Base-by-base conservation (phyloP, 1,140 invertebrate genomes). In the Maniola jurtina region DNA sequence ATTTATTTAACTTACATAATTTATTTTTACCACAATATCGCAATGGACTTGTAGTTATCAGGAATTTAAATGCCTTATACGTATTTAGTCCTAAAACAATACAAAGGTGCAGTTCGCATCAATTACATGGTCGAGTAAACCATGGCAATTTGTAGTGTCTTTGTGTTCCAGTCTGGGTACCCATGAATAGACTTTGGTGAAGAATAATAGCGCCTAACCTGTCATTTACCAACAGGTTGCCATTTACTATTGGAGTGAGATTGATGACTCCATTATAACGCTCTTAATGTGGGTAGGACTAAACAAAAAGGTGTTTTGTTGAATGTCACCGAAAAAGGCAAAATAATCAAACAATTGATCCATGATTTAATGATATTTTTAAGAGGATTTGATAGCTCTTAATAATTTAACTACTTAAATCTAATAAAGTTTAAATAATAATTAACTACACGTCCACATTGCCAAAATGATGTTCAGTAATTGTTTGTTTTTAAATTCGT, bases 61-160 rank as follows among this genome's bases (percentile, higher is more conserved):
- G 40, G 48, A 5, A 16, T n/a, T n/a, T 47, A 13, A 6, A 13
- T 52, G 10, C 0, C 0, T 5, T 34, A 55, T 34, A 11, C 13
- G 33, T 34, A 7, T 16, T 34, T 55, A 8, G 45, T 52, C 72
- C 45, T 52, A 64, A 52, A 63, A 56, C 58, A 67, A n/a, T 38
- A 16, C 40, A 67, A 70, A 75, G 68, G 70, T 56, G 61, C 52
- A 66, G 68, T 71, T 55, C 13, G 16, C 48, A 69, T 61, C 73
- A 79, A 85, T 84, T 81, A 73, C 75, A 82, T 62, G 80, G 61
- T 83, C 66, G 79, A 83, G 73, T 83, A 75, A 72, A 55, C 66
- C 70, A 63, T 69, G 72, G 71, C 75, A 79, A 71, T 67, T 68
- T 56, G 38, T 48, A 57, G 67, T 71, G 48, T 67, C 67, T 77